Evolutionary conservation across 2,888 invertebrate species (phyloP), one percentile per base, ranked within the genome.

Genomic region (Tribolium freemani): DNA sequence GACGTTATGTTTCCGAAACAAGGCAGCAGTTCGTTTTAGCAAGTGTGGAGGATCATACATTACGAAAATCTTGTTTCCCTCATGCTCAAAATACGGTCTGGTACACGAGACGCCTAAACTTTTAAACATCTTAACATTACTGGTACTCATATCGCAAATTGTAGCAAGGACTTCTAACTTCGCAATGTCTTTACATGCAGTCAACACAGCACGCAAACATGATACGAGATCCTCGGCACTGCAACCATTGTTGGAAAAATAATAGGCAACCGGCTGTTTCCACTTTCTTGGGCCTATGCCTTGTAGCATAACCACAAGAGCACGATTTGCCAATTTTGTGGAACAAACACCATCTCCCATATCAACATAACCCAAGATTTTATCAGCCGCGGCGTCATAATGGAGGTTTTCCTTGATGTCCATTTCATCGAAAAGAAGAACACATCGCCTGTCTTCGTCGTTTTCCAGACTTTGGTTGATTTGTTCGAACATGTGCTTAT

Each of bases 261-360:
- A 78, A 56, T 73, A 77, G 0, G 77, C 75, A 2, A 78, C 69
- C 11, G 78, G 75, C 56, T 78, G 76, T 50, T 78, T 79, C 73
- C 78, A 76, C 11, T 3, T 73, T 73, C 46, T 71, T 69, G 11
- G 6, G 4, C 31, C 31, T 38, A 38, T 4, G 2, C 31, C 5
- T 38, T 38, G 31, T 9, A 3, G 5, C 31, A 2, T 38, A 38
- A 38, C 2, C 57, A 57, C 73, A 73, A 74, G 51, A 1, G 68
- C 76, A n/a, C 56, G 56, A 16, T 74, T 73, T 9, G 74, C 75
- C 3, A 61, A 8, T 67, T 70, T 57, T 16, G 20, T 16, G 5
- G 31, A 20, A 6, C 5, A 3, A 9, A 21, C 13, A 3, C 60
- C 45, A 31, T 26, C 61, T 38, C 69, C 69, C 2, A 69, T 45